Evolutionary conservation across 1,140 invertebrate genomes (phyloP).

Genomic region (Dysdera silvatica): DNA sequence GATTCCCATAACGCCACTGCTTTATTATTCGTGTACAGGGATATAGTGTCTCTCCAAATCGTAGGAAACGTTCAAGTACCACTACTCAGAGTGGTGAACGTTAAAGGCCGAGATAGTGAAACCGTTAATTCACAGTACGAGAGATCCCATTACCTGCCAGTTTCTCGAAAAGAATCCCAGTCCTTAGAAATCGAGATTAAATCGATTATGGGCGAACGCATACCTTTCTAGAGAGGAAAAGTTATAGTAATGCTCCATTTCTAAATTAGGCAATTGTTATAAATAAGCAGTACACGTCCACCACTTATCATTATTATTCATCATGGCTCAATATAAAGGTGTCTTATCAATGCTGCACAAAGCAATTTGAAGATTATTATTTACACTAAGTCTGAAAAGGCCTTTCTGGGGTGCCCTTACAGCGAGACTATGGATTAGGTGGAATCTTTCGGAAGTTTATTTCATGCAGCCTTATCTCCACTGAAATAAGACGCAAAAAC

Average conservation of each 20-base stretch:
- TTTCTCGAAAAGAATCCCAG: not conserved
- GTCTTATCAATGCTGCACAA: not conserved
- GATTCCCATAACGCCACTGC: not conserved
- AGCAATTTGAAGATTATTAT: constrained; percentile 9
- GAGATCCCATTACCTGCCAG: not conserved
- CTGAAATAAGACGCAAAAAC: not conserved
- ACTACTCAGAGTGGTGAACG: not conserved
- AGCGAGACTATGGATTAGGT: not conserved
- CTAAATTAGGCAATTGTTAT: not conserved
- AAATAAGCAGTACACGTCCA: not conserved
- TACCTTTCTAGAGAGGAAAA: constrained; percentile 1
- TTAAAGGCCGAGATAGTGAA: not conserved
- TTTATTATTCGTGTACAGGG: not conserved
- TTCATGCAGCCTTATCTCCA: not conserved
- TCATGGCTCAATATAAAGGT: not conserved
- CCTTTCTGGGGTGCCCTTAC: not conserved
- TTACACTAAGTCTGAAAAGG: not conserved
- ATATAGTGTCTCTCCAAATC: not conserved
- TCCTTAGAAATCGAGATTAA: not conserved
- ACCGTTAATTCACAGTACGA: not conserved
- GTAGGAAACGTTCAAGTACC: not conserved
- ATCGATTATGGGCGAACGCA: not conserved
- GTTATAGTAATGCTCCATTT: not conserved
- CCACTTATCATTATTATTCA: not conserved
- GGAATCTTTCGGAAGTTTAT: not conserved